Evolutionary conservation across 2,888 invertebrate species (phyloP).

Genomic region (Apodemia hepburni): DNA sequence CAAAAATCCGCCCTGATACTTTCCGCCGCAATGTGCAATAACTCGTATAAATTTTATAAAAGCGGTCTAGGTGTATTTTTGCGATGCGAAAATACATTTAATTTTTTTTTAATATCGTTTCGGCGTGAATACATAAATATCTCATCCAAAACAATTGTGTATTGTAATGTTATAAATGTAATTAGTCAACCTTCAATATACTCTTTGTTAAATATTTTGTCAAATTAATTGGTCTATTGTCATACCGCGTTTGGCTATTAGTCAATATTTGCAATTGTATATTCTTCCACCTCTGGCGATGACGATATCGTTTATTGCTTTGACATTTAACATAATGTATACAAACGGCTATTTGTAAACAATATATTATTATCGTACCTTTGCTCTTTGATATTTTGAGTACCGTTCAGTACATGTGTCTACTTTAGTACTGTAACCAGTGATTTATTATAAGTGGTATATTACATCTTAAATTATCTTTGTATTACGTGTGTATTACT

Average conservation of each 20-base stretch:
- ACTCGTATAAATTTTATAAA: too few relatives aligned
- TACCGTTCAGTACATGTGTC: neutral
- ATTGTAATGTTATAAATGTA: constrained; percentile 31
- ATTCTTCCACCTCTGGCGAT: constrained; percentile 35
- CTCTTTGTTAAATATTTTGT: constrained; percentile 56
- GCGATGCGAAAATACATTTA: too few relatives aligned
- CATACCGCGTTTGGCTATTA: constrained; percentile 48
- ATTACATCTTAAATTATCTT: neutral
- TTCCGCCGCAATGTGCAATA: too few relatives aligned
- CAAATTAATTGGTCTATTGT: constrained; percentile 63
- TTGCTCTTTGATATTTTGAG: constrained; percentile 22
- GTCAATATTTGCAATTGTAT: constrained; percentile 41
- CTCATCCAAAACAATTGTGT: constrained; percentile 22
- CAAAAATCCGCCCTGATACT: too few relatives aligned
- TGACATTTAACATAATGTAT: constrained; percentile 29
- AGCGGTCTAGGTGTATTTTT: too few relatives aligned
- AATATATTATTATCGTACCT: constrained; percentile 24
- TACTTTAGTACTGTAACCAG: neutral
- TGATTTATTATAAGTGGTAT: neutral
- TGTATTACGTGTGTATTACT: neutral
- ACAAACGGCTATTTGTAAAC: constrained; percentile 24
- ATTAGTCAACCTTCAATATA: constrained; percentile 42
- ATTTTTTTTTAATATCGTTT: neutral
- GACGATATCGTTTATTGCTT: constrained; percentile 36
- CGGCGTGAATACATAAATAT: neutral